A percentile compares a stretch with the other conserved stretches of the same genome.
Conservation (phyloP, 2,113 vertebrate species). For the Axis porcinus region DNA sequence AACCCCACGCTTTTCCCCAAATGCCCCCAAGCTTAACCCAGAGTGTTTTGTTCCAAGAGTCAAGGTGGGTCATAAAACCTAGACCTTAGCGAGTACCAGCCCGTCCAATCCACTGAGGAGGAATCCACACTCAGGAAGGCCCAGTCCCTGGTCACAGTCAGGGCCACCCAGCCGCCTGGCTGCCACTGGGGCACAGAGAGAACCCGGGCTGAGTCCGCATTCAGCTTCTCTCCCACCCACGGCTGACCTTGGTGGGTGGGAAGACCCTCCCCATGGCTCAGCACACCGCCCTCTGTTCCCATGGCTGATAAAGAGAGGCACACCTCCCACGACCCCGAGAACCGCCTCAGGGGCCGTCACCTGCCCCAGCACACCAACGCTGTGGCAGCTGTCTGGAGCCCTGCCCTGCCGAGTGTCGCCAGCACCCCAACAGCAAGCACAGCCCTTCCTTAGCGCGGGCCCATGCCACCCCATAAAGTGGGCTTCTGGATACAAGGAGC, state of each 20-base stretch:
- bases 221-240: background rate
- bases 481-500: background rate
- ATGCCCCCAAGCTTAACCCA: background rate
- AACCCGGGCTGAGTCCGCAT: background rate
- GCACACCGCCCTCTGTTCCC: background rate
- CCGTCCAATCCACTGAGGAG: background rate
- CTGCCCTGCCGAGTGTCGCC: background rate
- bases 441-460: background rate
- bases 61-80: background rate
- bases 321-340: background rate
- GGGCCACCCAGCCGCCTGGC: background rate
- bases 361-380: background rate
- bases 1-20: background rate
- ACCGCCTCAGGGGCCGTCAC: background rate
- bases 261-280: background rate
- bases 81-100: background rate
- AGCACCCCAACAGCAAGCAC: background rate
- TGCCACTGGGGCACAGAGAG: background rate
- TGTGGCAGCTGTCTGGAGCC: background rate
- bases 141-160: background rate
- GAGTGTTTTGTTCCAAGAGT: slow-evolving; percentile 10
- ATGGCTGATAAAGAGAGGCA: background rate
- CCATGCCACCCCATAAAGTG: background rate
- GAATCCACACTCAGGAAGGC: background rate
- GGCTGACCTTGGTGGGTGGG: background rate